Base-by-base conservation (phyloP, 2,113 vertebrate species). In the Centropus unirufus region DNA sequence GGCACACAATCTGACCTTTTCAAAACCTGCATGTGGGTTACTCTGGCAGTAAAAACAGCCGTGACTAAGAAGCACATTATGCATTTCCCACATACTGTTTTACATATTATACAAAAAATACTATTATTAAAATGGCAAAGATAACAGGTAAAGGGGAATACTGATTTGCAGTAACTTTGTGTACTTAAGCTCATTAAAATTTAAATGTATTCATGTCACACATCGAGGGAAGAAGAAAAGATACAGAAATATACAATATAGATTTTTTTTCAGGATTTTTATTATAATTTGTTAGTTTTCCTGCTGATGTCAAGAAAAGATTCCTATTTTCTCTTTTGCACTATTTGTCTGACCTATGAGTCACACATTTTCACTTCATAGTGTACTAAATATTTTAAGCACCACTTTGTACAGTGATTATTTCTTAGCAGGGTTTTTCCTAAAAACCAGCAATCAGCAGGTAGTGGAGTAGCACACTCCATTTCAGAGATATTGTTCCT, bases 41-140 rank as follows among this genome's bases (percentile, higher is more conserved):
- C 86, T 94, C 93, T 97, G 93, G 95, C 91, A 97, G 96, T 83
- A 90, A 95, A 98, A 97, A 90, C 84, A 95, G 83, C 68, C 63
- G 68, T 97, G 96, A 97, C 97, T 97, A 95, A 93, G 96, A 94
- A 92, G 94, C 91, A 94, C 91, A 77, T 96, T 94, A 95, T 96
- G 94, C 94, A 87, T 96, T 97, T 97, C 97, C 94, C 96, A 97
- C 97, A 95, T 95, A 84, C 93, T 91, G 63, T 92, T 96, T 93
- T 97, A 94, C 83, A 95, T 92, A 95, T 91, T 91, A 82, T 66
- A 81, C 34, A 95, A 93, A 70, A 90, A 87, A 87, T 88, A 77
- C 61, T 95, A 83, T 94, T 91, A 92, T 96, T 83, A 97, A 93
- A 75, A 87, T 85, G 78, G 68, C 72, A 92, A 78, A 81, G 92